Evolutionary conservation across 2,113 vertebrate species (phyloP).

Genomic region (Stigmatopora argus): DNA sequence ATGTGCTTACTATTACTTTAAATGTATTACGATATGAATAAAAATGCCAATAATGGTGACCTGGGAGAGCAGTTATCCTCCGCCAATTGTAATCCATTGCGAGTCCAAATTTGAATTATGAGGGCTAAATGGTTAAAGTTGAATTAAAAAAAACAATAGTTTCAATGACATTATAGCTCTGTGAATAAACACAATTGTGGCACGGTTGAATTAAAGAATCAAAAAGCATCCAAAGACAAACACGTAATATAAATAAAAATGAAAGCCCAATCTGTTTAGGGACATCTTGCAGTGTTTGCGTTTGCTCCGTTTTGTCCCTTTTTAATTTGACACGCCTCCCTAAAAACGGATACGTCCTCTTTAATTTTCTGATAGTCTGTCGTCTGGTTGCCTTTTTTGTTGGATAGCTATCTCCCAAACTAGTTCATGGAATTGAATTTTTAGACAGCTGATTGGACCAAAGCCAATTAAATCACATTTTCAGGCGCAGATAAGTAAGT

Average conservation of each 20-base stretch:
- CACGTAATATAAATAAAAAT: slow-evolving; percentile 4
- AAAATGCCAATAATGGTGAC: too few relatives aligned
- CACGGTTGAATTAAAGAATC: slow-evolving; percentile 22
- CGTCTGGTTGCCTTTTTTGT: slow-evolving; percentile 47
- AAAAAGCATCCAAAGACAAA: slow-evolving; percentile 26
- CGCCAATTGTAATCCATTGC: too few relatives aligned
- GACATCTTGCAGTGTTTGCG: slow-evolving; percentile 44
- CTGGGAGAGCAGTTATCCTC: too few relatives aligned
- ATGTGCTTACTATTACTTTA: too few relatives aligned
- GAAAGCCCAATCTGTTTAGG: slow-evolving; percentile 34
- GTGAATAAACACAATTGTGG: slow-evolving; percentile 4
- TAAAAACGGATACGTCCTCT: slow-evolving; percentile 39
- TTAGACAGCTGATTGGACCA: slow-evolving; percentile 55
- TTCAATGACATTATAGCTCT: neutral
- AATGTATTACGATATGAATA: too few relatives aligned
- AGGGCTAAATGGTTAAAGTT: too few relatives aligned
- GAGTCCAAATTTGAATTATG: too few relatives aligned
- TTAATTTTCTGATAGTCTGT: slow-evolving; percentile 64
- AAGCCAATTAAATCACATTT: slow-evolving; percentile 61
- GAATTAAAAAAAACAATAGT: neutral
- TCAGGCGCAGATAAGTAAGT: slow-evolving; percentile 46
- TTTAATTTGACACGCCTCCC: slow-evolving; percentile 39
- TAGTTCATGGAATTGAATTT: slow-evolving; percentile 68
- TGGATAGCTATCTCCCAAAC: slow-evolving; percentile 55
- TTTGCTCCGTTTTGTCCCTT: slow-evolving; percentile 40